Conservation (phyloP, 2,113 vertebrate genomes). For the Lipotes vexillifer region DNA sequence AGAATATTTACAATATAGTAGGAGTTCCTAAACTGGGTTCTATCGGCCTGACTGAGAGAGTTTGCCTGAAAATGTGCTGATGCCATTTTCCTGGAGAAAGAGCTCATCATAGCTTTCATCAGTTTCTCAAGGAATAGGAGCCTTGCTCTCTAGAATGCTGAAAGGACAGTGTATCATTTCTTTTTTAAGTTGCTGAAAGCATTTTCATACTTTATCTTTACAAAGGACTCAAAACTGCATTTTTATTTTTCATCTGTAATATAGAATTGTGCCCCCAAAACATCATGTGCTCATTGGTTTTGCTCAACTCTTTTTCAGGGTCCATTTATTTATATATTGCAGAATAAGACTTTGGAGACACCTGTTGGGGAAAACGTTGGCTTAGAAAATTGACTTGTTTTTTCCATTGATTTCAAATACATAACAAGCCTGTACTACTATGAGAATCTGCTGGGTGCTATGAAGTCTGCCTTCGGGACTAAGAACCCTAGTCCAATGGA, state of each 20-base stretch:
- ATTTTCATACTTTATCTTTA: background rate
- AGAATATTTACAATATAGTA: background rate
- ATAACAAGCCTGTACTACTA: background rate
- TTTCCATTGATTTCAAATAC: background rate
- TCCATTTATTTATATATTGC: background rate
- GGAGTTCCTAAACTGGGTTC: background rate
- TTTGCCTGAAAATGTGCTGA: background rate
- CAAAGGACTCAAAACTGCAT: background rate
- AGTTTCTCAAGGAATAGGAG: background rate
- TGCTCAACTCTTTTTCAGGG: background rate
- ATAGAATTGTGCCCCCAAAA: background rate
- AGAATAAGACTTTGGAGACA: background rate
- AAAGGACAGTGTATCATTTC: background rate
- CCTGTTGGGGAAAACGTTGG: background rate
- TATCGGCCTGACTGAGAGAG: background rate
- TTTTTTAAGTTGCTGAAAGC: background rate
- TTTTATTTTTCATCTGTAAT: background rate
- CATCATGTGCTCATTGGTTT: background rate
- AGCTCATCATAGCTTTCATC: background rate
- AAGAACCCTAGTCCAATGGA: background rate
- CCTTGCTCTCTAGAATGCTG: background rate
- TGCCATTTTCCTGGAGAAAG: background rate
- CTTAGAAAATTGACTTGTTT: background rate
- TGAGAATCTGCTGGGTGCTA: background rate
- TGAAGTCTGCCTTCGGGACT: rapidly evolving